Evolutionary conservation across 2,797 vertebrate genomes (phyloP), one percentile per base, ranked within the genome.

Genomic region (Gobio occitaniae): DNA sequence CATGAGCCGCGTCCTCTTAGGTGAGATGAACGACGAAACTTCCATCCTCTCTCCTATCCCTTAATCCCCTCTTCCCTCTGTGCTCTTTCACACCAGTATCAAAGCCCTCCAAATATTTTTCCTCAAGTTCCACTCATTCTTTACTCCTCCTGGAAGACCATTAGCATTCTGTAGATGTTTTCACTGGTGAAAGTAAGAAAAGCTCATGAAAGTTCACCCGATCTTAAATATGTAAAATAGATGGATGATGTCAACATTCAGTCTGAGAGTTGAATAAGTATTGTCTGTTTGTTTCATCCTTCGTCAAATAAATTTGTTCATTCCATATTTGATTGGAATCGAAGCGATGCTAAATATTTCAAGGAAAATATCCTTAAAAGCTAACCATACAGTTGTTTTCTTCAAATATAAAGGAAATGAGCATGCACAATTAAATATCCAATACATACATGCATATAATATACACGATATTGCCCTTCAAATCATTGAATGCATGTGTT

Each of bases 101-200:
- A 84, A 84, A 70, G 54, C 77, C 68, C 50, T 61, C 66, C 80
- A 84, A 81, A 78, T 84, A 72, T 87, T 86, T 82, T 77, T 78
- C 71, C 38, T 59, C 69, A 61, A 83, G 82, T 85, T 89, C 86
- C 76, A 84, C 74, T 76, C 81, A 84, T 82, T 87, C 84, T 84
- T 87, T 70, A 84, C 17, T 87, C 65, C 29, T 61, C 71, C 47
- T 82, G 50, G 50, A 77, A 69, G 80, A 83, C n/a, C 4, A 48
- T 63, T 82, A 70, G 82, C 81, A 82, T 86, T 88, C 84, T 72
- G 54, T 44, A 86, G 68, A 89, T 88, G 80, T 83, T 86, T 85
- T 78, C 32, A 80, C n/a, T 84, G 19, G 69, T 41, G 75, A 66
- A 78, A 82, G 78, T 21, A 74, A 77, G 50, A 80, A 59, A 47